Percentiles rank a stretch among this genome's conserved stretches.
Conservation (phyloP, 2,113 vertebrate genomes). For the Fulica atra region DNA sequence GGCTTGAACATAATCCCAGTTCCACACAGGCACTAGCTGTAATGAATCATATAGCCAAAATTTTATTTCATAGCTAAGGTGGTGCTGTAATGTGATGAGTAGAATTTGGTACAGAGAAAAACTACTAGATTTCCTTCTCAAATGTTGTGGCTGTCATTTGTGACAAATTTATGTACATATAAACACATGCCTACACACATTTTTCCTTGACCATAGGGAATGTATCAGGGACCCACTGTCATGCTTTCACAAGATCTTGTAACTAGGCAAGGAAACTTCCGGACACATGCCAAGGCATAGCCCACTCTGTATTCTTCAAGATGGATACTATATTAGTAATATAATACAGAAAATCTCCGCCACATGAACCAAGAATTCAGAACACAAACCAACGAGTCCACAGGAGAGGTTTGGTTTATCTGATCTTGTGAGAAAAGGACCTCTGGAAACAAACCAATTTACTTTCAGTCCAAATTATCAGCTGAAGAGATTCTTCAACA, state of each 20-base stretch:
- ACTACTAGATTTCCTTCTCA: background rate
- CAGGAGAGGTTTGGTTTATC: conserved; percentile 76
- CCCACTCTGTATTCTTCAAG: conserved; percentile 43
- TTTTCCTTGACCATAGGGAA: background rate
- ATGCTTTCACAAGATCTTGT: background rate
- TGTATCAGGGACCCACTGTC: conserved; percentile 27
- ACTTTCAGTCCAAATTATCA: conserved; percentile 72
- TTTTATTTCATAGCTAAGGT: background rate
- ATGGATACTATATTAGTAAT: conserved; percentile 69
- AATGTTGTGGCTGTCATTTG: background rate
- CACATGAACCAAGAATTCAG: conserved; percentile 68
- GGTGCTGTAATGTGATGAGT: background rate
- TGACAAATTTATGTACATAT: background rate
- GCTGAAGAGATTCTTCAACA: conserved; percentile 70
- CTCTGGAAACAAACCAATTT: conserved; percentile 75
- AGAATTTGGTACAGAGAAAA: background rate
- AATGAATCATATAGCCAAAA: background rate
- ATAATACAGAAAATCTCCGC: conserved; percentile 58
- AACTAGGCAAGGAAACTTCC: background rate
- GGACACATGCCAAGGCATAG: conserved; percentile 48
- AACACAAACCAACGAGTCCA: conserved; percentile 67
- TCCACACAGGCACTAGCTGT: background rate
- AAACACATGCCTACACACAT: background rate
- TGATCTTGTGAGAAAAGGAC: conserved; percentile 65
- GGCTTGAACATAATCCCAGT: background rate